Percentiles rank a stretch among this genome's conserved stretches.
Evolutionary conservation across 2,797 vertebrate species (phyloP).

Genomic region (Epinephelus malabaricus): DNA sequence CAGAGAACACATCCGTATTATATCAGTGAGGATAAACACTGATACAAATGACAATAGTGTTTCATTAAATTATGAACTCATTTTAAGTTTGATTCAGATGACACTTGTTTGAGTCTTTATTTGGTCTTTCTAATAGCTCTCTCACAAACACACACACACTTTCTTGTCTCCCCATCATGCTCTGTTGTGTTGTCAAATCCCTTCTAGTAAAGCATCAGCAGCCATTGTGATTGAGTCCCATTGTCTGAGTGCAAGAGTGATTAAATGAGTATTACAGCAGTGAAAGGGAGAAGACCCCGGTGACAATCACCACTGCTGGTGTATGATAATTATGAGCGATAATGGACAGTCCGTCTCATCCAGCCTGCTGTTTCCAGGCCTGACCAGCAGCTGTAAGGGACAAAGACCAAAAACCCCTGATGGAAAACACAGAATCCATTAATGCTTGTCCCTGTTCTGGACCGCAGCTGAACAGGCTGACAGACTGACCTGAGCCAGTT

Average conservation of each 20-base stretch:
- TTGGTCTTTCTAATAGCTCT: conserved; percentile 10
- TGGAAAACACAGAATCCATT: conserved; percentile 11
- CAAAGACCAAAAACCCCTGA: not conserved
- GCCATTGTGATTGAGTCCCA: conserved; percentile 35
- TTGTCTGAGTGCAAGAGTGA: conserved; percentile 31
- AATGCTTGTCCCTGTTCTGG: conserved; percentile 2
- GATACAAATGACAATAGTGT: not conserved
- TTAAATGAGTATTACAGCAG: conserved; percentile 36
- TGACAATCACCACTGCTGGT: conserved; percentile 9
- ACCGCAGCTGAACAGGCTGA: not conserved
- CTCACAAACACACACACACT: not conserved
- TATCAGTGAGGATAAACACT: not conserved
- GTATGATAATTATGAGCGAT: conserved; percentile 36
- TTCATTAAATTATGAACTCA: not conserved
- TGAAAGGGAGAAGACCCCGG: conserved; percentile 19
- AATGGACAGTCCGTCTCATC: conserved; percentile 15
- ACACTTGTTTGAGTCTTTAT: conserved; percentile 9
- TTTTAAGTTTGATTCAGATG: conserved; percentile 7
- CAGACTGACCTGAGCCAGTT: conserved; percentile 4
- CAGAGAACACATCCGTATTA: not conserved
- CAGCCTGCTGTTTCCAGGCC: conserved; percentile 1
- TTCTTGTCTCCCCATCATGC: not conserved
- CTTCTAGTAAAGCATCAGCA: conserved; percentile 19
- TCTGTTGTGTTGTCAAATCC: conserved; percentile 22
- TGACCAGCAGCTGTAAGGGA: conserved; percentile 14